A percentile compares a stretch with the other conserved stretches of the same genome.
These are phyloP conservation scores for Aegotheles bennettii DNA, from an alignment of 2,113 vertebrate genomes.

Conservation along the genomic window DNA sequence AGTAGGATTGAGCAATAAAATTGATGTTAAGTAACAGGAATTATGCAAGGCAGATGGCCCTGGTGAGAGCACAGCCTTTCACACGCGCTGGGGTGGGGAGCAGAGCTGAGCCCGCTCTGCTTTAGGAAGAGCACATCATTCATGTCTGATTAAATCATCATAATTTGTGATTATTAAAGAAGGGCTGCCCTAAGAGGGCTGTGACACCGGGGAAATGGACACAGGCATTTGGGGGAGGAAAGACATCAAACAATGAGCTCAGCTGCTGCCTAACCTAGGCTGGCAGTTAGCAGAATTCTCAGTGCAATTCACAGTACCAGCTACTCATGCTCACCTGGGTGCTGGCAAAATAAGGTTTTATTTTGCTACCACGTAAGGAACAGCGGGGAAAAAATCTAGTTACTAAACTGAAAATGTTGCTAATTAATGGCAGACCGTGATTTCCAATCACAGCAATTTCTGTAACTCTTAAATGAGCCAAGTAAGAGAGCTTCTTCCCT, in stretches of 20 bases:
- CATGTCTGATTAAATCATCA: not conserved
- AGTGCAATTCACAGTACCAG: rapidly evolving
- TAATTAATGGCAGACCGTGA: not conserved
- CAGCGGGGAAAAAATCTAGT: not conserved
- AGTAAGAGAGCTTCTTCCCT: not conserved
- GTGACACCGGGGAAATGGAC: not conserved
- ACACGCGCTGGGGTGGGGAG: not conserved
- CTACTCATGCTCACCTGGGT: not conserved
- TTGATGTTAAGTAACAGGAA: not conserved
- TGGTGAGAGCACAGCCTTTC: not conserved
- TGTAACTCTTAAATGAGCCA: not conserved
- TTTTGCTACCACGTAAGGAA: rapidly evolving
- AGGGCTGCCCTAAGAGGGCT: not conserved
- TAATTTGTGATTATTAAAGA: rapidly evolving
- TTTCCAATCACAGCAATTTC: not conserved
- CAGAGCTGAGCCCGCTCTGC: not conserved
- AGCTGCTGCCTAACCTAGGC: rapidly evolving
- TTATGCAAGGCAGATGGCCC: conserved; percentile 9
- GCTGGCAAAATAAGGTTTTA: not conserved
- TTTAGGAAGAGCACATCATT: not conserved
- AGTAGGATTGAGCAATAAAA: conserved; percentile 2
- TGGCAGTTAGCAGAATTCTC: not conserved
- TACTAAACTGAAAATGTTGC: not conserved
- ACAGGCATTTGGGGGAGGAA: not conserved
- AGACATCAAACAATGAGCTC: rapidly evolving